These are phyloP conservation scores for Leptothorax acervorum DNA, from an alignment of 2,888 invertebrate genomes.

Conservation along the genomic window DNA sequence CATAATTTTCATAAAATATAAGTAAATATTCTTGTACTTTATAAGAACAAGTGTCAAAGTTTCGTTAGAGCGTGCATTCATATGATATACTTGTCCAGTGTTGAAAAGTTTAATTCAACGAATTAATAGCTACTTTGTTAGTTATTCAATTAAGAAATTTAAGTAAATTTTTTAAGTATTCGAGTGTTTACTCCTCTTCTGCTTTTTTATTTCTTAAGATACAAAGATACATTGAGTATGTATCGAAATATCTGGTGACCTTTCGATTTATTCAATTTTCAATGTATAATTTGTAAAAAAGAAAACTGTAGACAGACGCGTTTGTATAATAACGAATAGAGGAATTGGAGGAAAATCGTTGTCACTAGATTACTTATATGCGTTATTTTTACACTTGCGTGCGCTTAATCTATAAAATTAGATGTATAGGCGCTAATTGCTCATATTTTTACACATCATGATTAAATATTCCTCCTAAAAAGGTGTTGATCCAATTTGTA, in stretches of 20 bases:
- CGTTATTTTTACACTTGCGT: too few species aligned
- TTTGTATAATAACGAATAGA: too few species aligned
- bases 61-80: conserved; percentile 25
- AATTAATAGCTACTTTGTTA: conserved; percentile 17
- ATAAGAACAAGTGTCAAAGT: conserved; percentile 33
- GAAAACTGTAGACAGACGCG: too few species aligned
- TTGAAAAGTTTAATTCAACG: conserved; percentile 28
- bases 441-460: too few species aligned
- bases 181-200: not conserved
- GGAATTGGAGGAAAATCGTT: too few species aligned
- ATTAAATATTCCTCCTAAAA: too few species aligned
- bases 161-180: conserved; percentile 8
- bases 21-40: conserved; percentile 12
- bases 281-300: conserved; percentile 34
- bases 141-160: conserved; percentile 18
- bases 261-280: conserved; percentile 53
- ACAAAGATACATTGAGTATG: conserved; percentile 3
- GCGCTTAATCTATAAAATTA: too few species aligned
- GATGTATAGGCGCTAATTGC: too few species aligned
- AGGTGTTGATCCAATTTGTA: too few species aligned
- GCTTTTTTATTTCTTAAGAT: conserved; percentile 21
- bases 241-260: conserved; percentile 34
- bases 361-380: too few species aligned
- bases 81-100: conserved; percentile 31
- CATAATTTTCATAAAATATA: conserved; percentile 41